These are phyloP conservation scores for Schrankia costaestrigalis DNA, from an alignment of 2,888 invertebrate genomes.

Conservation along the genomic window DNA sequence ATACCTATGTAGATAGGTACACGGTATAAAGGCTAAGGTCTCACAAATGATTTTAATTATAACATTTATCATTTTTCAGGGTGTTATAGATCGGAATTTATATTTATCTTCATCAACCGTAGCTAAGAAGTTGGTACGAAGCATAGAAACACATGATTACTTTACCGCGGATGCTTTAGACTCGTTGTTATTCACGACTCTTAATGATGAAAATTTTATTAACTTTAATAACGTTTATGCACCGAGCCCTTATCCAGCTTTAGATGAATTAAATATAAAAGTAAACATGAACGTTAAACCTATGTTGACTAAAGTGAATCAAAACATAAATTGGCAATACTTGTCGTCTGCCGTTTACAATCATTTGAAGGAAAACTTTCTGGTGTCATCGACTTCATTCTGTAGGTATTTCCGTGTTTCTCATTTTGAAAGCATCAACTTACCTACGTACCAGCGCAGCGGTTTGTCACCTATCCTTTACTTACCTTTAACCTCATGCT, in stretches of 20 bases:
- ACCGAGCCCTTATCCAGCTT: conserved; percentile 45
- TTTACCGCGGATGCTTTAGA: conserved; percentile 41
- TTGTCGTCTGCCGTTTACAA: conserved; percentile 48
- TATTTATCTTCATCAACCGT: conserved; percentile 43
- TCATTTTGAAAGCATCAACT: too few species aligned
- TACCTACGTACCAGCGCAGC: too few species aligned
- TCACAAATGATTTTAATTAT: too few species aligned
- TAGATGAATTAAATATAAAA: conserved; percentile 42
- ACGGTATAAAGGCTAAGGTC: too few species aligned
- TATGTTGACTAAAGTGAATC: conserved; percentile 53
- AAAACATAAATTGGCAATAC: conserved; percentile 55
- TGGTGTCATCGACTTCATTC: conserved; percentile 59
- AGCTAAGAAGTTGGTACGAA: conserved; percentile 41
- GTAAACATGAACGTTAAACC: conserved; percentile 64
- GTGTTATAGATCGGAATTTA: conserved; percentile 53
- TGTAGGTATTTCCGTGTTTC: conserved; percentile 46
- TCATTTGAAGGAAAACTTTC: conserved; percentile 48
- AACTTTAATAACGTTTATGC: conserved; percentile 66
- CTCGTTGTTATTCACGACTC: conserved; percentile 37
- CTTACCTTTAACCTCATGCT: neutral
- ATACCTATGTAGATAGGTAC: too few species aligned
- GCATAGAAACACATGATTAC: conserved; percentile 49
- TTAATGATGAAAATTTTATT: conserved; percentile 44
- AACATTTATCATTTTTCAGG: conserved; percentile 44
- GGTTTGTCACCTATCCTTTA: neutral